Evolutionary conservation across 2,113 vertebrate genomes (phyloP).

Genomic region (Epinephelus fuscoguttatus): DNA sequence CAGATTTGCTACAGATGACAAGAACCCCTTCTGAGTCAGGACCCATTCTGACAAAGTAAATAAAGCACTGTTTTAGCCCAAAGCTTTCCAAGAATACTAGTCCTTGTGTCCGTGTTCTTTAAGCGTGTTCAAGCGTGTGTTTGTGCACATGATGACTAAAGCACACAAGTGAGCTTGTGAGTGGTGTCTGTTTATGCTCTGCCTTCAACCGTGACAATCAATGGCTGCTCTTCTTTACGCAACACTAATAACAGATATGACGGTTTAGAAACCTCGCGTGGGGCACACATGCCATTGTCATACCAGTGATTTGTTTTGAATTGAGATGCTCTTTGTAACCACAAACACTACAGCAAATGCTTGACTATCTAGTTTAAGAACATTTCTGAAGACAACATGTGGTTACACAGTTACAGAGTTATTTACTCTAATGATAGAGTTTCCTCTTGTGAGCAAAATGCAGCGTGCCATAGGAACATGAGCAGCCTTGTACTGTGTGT

Average conservation of each 20-base stretch:
- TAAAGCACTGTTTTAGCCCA: neutral
- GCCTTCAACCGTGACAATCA: slow-evolving; percentile 7
- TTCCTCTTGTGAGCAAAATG: neutral
- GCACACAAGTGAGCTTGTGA: neutral
- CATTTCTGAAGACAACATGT: neutral
- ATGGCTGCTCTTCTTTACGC: neutral
- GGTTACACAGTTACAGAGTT: neutral
- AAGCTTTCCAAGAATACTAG: slow-evolving; percentile 19
- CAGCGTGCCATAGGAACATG: neutral
- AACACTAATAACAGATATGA: slow-evolving; percentile 34
- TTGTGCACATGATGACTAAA: neutral
- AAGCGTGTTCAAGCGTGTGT: neutral
- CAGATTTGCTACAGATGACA: slow-evolving; percentile 2
- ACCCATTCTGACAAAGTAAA: slow-evolving; percentile 12
- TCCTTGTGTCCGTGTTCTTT: neutral
- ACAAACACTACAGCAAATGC: neutral
- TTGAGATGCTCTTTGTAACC: neutral
- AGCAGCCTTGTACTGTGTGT: neutral
- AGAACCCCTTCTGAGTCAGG: neutral
- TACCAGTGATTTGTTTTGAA: slow-evolving; percentile 9
- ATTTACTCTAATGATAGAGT: neutral
- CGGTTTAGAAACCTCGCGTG: neutral
- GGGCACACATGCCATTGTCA: neutral
- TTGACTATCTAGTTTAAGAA: slow-evolving; percentile 18
- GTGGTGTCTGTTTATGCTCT: slow-evolving; percentile 2